phyloP scores from a whole-genome alignment of 2,888 invertebrate species.

The Dasysyrphus tricinctus region DNA sequence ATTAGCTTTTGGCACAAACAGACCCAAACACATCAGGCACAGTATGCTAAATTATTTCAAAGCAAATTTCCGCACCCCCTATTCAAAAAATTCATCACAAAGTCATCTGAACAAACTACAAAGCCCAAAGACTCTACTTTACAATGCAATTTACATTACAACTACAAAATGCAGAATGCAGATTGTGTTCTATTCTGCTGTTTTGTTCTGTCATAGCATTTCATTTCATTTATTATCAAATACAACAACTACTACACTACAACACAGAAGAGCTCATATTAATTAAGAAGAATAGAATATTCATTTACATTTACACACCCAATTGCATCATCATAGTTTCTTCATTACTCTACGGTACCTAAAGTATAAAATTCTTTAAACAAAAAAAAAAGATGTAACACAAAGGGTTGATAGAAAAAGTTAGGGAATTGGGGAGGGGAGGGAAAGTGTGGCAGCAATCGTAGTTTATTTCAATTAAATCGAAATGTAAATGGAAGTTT shows the following conservation, averaged over 20 bases:
- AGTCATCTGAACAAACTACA: background rate
- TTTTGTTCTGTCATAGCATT: background rate
- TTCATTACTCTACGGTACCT: background rate
- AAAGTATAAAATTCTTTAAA: background rate
- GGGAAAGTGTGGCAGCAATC: conserved; percentile 11
- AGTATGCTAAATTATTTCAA: background rate
- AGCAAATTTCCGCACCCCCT: conserved; percentile 4
- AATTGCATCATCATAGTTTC: conserved; percentile 44
- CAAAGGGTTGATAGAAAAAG: background rate
- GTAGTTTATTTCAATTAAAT: conserved; percentile 75
- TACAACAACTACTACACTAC: background rate
- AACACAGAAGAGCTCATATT: conserved; percentile 24
- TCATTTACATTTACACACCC: conserved; percentile 43
- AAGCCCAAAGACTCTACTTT: background rate
- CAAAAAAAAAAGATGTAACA: background rate
- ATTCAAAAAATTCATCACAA: background rate
- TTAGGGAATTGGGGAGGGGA: no score
- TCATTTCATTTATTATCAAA: conserved; percentile 10
- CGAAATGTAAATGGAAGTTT: conserved; percentile 56
- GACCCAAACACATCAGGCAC: background rate
- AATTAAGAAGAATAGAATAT: conserved; percentile 55
- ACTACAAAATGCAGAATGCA: background rate
- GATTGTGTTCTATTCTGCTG: background rate
- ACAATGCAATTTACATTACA: conserved; percentile 15
- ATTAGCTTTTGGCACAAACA: conserved; percentile 7